A percentile compares a stretch with the other conserved stretches of the same genome.
phyloP scores from a whole-genome alignment of 2,113 vertebrate genomes.

The Meles meles region DNA sequence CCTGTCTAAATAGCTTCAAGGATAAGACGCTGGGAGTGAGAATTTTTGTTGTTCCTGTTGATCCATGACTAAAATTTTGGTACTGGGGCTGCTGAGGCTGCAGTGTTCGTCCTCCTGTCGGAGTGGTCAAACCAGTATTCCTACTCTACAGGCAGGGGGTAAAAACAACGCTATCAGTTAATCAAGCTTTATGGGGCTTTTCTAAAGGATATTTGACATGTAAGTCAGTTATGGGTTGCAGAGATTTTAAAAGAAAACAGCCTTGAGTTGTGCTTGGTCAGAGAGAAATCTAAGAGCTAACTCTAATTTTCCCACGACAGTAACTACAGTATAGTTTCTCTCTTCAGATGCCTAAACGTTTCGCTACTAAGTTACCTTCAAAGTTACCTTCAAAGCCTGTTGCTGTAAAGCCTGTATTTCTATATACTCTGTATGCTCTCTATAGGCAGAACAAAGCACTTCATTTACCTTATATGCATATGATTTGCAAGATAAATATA shows the following conservation, averaged over 20 bases:
- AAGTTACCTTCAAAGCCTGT: neutral
- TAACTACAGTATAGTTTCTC: neutral
- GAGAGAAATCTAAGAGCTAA: constrained; percentile 32
- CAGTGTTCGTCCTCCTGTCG: neutral
- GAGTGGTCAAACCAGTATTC: neutral
- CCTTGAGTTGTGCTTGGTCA: neutral
- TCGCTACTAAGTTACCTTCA: neutral
- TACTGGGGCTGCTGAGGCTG: neutral
- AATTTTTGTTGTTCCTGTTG: neutral
- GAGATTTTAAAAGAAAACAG: neutral
- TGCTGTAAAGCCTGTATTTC: neutral
- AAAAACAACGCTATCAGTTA: neutral
- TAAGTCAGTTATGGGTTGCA: neutral
- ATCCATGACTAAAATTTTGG: neutral
- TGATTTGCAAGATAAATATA: neutral
- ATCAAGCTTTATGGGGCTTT: neutral
- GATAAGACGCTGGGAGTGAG: neutral
- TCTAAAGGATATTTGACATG: neutral
- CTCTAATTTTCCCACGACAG: constrained; percentile 54
- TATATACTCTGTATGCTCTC: neutral
- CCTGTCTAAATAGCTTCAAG: neutral
- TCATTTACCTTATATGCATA: neutral
- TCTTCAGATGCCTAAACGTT: neutral
- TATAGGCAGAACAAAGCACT: neutral
- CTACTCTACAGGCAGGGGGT: neutral